Base-by-base conservation (phyloP, 2,113 vertebrate species). In the Mustela nigripes region DNA sequence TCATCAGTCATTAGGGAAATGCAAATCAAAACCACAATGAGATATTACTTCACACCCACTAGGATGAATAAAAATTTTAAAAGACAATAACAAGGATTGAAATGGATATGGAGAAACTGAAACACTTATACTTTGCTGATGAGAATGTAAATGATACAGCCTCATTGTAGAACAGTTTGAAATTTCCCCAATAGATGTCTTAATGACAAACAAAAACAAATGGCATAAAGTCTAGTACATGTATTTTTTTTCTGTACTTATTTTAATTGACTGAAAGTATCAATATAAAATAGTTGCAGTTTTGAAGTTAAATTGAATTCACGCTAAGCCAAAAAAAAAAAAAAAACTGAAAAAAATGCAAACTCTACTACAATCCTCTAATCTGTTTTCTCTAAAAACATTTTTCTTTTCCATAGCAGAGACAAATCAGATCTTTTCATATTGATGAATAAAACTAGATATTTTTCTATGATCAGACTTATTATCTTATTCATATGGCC, bases 241-340 rank as follows among this genome's bases (percentile, higher is more conserved):
- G 4, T 14, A 73, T 53, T 42, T 73, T 36, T 45, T 94, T 4
- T 98, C 88, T 98, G 42, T 78, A 87, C 65, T 85, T 97, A 80
- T 89, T 80, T 98, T 98, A 98, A 98, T 97, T 98, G 63, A 92
- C 87, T 89, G 81, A 48, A 98, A 93, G 0, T 96, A 89, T 97
- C 62, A 0, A 87, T 94, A 94, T 18, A 80, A 79, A 91, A 85
- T 0, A 0, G 42, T 50, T 97, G 33, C 97, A 97, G 78, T 93
- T 58, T 56, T 88, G 21, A 90, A 95, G n/a, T 21, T 88, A 31
- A 96, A 73, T 69, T 80, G 39, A 96, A 73, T 69, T 76, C 89
- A 6, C 94, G 2, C 26, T 88, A 95, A 89, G 15, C 1, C 28
- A 88, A 85, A 53, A 53, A 65, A 87, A 89, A 31, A 67, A n/a